Conservation (phyloP, 23 tunicate genomes). For the Halocynthia roretzi region DNA sequence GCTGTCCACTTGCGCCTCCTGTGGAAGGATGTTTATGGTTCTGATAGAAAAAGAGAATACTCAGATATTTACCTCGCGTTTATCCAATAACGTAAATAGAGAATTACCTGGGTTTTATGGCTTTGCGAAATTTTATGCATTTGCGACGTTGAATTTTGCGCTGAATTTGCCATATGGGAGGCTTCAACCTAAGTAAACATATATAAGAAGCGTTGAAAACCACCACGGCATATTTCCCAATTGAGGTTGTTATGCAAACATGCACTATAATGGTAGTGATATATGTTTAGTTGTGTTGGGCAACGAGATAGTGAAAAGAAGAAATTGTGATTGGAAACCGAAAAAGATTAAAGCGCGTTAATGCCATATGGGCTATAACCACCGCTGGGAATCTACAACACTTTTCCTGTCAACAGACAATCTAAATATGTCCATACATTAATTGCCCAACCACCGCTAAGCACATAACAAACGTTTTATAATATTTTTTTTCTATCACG, state of each 20-base stretch:
- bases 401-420: too few relatives aligned
- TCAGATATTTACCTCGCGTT: background rate
- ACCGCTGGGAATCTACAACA: too few relatives aligned
- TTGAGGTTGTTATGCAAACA: too few relatives aligned
- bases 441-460: too few relatives aligned
- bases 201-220: background rate
- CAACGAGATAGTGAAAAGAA: background rate
- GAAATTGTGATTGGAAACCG: background rate
- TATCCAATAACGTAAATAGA: background rate
- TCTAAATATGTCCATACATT: too few relatives aligned
- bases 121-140: constrained; percentile 10
- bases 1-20: constrained; percentile 36
- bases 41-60: background rate
- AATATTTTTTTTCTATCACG: too few relatives aligned
- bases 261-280: too few relatives aligned
- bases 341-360: background rate
- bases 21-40: constrained; percentile 72
- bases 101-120: constrained; percentile 10
- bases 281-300: too few relatives aligned
- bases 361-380: background rate
- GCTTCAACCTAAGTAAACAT: constrained; percentile 3
- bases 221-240: too few relatives aligned
- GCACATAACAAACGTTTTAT: too few relatives aligned
- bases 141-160: constrained; percentile 7
- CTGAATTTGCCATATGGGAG: constrained; percentile 7